Evolutionary conservation across 2,797 vertebrate species (phyloP).

Genomic region (Rhyacichthys aspro): DNA sequence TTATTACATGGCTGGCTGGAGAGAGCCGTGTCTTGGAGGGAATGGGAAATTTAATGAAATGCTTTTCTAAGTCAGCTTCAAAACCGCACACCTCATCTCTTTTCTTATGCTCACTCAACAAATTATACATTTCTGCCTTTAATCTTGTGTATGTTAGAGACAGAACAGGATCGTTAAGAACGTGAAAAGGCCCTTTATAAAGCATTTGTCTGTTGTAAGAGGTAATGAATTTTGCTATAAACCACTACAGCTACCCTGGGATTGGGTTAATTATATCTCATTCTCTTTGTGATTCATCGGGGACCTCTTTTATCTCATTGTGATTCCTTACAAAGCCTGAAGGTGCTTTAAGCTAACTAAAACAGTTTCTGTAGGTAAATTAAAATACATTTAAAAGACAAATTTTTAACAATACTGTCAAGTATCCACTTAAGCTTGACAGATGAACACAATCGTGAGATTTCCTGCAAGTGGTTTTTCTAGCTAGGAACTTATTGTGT

Average conservation of each 20-base stretch:
- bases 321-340: constrained; percentile 29
- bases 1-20: constrained; percentile 26
- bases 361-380: no score
- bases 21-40: constrained; percentile 2
- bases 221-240: constrained; percentile 47
- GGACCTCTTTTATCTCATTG: constrained; percentile 43
- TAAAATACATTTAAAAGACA: neutral
- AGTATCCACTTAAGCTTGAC: no score
- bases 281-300: constrained; percentile 41
- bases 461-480: no score
- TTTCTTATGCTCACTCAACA: neutral
- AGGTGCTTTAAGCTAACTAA: no score
- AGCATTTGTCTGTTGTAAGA: constrained; percentile 19
- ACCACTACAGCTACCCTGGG: constrained; percentile 44
- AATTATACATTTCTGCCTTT: neutral
- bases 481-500: no score
- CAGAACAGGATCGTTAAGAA: constrained; percentile 1
- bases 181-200: constrained; percentile 19
- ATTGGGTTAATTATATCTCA: constrained; percentile 50
- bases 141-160: neutral
- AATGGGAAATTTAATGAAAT: constrained; percentile 13
- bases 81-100: constrained; percentile 1
- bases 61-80: neutral
- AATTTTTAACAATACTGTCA: no score
- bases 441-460: no score